Conservation (phyloP, 2,888 invertebrate genomes). For the Phyllotreta striolata region DNA sequence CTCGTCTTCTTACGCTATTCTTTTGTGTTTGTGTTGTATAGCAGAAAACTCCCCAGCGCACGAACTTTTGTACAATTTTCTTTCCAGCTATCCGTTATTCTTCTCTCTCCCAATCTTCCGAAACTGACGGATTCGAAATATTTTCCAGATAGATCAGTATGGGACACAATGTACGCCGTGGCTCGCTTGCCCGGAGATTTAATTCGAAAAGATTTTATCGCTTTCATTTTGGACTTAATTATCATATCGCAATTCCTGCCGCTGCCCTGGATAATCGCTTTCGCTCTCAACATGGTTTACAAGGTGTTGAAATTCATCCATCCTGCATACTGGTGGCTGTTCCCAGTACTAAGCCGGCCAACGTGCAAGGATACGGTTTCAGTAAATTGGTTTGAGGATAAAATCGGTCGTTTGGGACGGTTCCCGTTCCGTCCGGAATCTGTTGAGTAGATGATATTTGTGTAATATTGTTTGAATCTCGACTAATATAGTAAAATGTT, state of each 20-base stretch:
- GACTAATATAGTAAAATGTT: background rate
- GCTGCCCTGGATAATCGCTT: slow-evolving; percentile 15
- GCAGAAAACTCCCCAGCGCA: too few relatives aligned
- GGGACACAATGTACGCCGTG: slow-evolving; percentile 28
- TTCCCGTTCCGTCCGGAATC: background rate
- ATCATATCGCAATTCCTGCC: slow-evolving; percentile 23
- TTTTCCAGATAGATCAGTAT: slow-evolving; percentile 26
- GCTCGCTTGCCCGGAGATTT: slow-evolving; percentile 31
- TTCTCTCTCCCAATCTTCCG: too few relatives aligned
- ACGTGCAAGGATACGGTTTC: slow-evolving; percentile 26
- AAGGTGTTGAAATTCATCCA: slow-evolving; percentile 27
- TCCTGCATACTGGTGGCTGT: slow-evolving; percentile 32
- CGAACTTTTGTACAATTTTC: too few relatives aligned
- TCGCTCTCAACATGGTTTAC: background rate
- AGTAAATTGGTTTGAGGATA: slow-evolving; percentile 10
- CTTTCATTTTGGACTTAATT: slow-evolving; percentile 22
- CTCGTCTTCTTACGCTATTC: too few relatives aligned
- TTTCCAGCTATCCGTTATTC: too few relatives aligned
- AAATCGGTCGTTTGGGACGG: too few relatives aligned
- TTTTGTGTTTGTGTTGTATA: too few relatives aligned
- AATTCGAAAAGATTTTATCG: slow-evolving; percentile 28
- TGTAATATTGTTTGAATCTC: slow-evolving; percentile 19
- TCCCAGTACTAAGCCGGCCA: slow-evolving; percentile 32
- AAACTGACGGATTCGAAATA: too few relatives aligned
- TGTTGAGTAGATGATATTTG: slow-evolving; percentile 18